Conservation (phyloP, 2,113 vertebrate species). For the Aldabrachelys gigantea region DNA sequence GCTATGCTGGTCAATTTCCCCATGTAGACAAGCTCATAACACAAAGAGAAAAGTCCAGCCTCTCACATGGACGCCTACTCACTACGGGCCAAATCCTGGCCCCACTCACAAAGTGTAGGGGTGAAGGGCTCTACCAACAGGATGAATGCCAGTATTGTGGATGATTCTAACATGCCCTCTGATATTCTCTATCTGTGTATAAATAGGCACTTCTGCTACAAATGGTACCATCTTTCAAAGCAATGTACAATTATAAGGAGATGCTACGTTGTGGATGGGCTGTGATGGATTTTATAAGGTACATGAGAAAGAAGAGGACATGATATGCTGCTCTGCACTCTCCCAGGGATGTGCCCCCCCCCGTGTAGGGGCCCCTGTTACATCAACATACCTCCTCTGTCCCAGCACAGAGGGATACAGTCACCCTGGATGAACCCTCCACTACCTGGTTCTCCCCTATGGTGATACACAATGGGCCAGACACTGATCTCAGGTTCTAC, state of each 20-base stretch:
- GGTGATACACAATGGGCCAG: background rate
- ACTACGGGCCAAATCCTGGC: background rate
- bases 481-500: background rate
- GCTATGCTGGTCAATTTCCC: fast-evolving
- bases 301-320: background rate
- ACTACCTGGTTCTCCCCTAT: background rate
- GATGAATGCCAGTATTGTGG: fast-evolving
- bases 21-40: slow-evolving; percentile 1
- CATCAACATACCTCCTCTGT: background rate
- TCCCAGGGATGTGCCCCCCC: background rate
- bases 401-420: background rate
- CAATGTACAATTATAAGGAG: fast-evolving
- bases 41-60: slow-evolving; percentile 6
- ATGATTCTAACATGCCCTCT: background rate
- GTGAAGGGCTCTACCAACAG: background rate
- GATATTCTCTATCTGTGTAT: background rate
- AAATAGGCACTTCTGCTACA: background rate
- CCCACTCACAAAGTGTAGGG: background rate
- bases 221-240: background rate
- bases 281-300: background rate
- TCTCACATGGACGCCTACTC: background rate
- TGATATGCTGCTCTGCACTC: background rate
- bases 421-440: background rate
- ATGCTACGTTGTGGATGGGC: background rate
- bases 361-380: background rate